These are phyloP conservation scores for Vesta saturnalis DNA, from an alignment of 2,888 invertebrate species.

Conservation along the genomic window DNA sequence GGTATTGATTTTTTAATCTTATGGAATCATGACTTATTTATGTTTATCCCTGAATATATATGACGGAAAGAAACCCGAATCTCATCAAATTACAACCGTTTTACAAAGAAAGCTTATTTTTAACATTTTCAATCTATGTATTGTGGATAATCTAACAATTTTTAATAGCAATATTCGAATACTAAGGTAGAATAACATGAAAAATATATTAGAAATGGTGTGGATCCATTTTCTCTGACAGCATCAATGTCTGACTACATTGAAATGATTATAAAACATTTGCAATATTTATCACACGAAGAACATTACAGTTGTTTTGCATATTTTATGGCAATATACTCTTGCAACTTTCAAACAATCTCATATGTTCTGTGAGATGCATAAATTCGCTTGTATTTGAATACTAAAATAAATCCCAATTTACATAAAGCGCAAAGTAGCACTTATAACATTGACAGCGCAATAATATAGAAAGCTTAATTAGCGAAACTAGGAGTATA, in stretches of 20 bases:
- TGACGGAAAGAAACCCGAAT: too few relatives aligned
- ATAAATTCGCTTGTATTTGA: conserved; percentile 1
- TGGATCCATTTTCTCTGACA: neutral
- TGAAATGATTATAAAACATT: conserved; percentile 5
- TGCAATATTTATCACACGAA: conserved; percentile 7
- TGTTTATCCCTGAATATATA: too few relatives aligned
- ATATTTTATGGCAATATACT: conserved; percentile 3
- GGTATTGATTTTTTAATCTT: too few relatives aligned
- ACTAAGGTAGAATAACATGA: too few relatives aligned
- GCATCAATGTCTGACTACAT: neutral
- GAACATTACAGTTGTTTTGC: conserved; percentile 3
- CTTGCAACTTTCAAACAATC: conserved; percentile 4
- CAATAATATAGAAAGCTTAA: neutral
- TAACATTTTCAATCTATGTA: too few relatives aligned
- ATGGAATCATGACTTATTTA: too few relatives aligned
- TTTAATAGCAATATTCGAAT: too few relatives aligned
- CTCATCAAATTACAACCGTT: too few relatives aligned
- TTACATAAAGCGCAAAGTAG: conserved; percentile 1
- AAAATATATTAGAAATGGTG: too few relatives aligned
- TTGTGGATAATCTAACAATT: too few relatives aligned
- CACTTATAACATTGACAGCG: neutral
- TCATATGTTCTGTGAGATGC: neutral
- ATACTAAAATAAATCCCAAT: neutral
- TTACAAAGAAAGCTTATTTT: too few relatives aligned
- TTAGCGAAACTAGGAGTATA: neutral